A percentile compares a stretch with the other conserved stretches of the same genome.
phyloP scores from a whole-genome alignment of 2,797 vertebrate species.

The Danio albolineatus region DNA sequence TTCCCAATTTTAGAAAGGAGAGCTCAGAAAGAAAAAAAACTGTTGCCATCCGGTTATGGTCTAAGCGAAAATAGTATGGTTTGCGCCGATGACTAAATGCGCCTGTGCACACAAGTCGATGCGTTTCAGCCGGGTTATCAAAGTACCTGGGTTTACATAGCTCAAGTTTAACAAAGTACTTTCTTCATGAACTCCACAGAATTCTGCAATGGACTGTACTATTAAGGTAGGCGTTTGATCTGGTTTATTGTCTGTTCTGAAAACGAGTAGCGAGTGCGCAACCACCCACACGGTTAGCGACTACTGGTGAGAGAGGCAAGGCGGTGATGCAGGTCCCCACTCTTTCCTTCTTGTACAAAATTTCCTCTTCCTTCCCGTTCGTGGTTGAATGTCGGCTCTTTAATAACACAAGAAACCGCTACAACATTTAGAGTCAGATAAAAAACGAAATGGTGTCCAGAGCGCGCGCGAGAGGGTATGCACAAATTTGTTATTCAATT shows the following conservation, averaged over 20 bases:
- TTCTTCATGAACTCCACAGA: slow-evolving; percentile 76
- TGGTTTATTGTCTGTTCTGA: slow-evolving; percentile 60
- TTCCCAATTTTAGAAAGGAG: slow-evolving; percentile 84
- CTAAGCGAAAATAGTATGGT: slow-evolving; percentile 77
- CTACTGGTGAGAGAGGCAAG: slow-evolving; percentile 77
- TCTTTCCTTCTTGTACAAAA: slow-evolving; percentile 92
- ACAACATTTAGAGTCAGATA: slow-evolving; percentile 78
- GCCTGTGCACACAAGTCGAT: slow-evolving; percentile 73
- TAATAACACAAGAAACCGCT: slow-evolving; percentile 89
- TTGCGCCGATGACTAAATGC: slow-evolving; percentile 79
- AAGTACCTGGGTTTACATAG: slow-evolving; percentile 56
- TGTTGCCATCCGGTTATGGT: slow-evolving; percentile 82
- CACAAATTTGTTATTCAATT: slow-evolving; percentile 54
- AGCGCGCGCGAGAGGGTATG: slow-evolving; percentile 55
- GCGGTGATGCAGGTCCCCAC: slow-evolving; percentile 85
- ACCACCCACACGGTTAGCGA: slow-evolving; percentile 73
- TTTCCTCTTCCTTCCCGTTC: slow-evolving; percentile 94
- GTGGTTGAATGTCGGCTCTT: slow-evolving; percentile 89
- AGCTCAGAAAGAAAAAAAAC: slow-evolving; percentile 65
- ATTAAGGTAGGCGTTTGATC: slow-evolving; percentile 83
- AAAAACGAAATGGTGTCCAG: slow-evolving; percentile 71
- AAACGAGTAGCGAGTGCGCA: slow-evolving; percentile 65
- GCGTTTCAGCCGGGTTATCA: slow-evolving; percentile 61
- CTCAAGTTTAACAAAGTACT: slow-evolving; percentile 58
- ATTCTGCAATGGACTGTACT: slow-evolving; percentile 85